These are phyloP conservation scores for Sander lucioperca DNA, from an alignment of 2,113 vertebrate genomes.

Conservation along the genomic window DNA sequence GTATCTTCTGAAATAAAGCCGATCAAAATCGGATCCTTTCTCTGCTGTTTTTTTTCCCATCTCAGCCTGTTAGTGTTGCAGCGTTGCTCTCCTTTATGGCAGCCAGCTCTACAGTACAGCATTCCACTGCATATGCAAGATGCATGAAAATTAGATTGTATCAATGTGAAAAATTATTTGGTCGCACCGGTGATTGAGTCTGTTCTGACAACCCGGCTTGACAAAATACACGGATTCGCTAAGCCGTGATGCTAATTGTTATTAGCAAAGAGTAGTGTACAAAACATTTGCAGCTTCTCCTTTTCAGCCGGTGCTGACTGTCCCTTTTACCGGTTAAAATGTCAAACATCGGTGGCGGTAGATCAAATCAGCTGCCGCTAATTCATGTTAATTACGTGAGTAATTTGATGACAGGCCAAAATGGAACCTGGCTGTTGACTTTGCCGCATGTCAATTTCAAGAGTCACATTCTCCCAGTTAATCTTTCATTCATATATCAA, in stretches of 20 bases:
- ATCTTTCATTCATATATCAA: not conserved
- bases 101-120: not conserved
- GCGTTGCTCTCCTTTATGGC: not conserved
- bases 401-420: not conserved
- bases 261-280: not conserved
- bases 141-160: not conserved
- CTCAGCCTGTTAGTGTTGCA: not conserved
- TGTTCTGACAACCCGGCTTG: not conserved
- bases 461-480: not conserved
- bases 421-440: not conserved
- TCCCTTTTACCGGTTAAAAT: not conserved
- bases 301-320: not conserved
- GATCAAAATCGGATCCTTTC: not conserved
- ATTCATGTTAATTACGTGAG: not conserved
- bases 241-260: not conserved
- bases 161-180: conserved; percentile 4
- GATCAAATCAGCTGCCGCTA: not conserved
- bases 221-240: not conserved
- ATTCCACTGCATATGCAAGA: not conserved
- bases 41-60: not conserved
- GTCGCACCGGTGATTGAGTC: not conserved
- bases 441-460: not conserved
- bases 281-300: not conserved
- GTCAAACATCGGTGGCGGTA: not conserved
- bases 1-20: not conserved